A percentile compares a stretch with the other conserved stretches of the same genome.
Evolutionary conservation across 2,113 vertebrate species (phyloP).

Genomic region (Hydrolagus affinis): DNA sequence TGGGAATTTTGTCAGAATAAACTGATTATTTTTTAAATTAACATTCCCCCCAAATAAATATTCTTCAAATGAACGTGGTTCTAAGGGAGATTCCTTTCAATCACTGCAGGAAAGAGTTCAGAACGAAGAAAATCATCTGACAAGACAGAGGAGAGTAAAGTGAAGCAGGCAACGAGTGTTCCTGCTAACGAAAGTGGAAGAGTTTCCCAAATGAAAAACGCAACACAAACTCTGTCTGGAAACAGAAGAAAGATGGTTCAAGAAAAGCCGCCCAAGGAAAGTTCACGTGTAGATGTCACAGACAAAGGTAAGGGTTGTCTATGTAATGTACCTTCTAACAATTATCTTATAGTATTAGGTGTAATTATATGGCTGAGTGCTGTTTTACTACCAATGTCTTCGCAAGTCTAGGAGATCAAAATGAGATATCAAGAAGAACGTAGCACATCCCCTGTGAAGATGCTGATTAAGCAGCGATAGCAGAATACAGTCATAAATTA

Average conservation of each 20-base stretch:
- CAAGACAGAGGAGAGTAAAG: not conserved
- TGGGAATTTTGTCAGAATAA: too few species aligned
- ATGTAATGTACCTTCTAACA: not conserved
- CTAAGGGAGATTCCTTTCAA: not conserved
- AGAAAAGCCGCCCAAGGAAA: not conserved
- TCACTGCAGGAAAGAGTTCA: not conserved
- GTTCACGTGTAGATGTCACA: not conserved
- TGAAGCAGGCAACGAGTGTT: not conserved
- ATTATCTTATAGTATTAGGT: not conserved
- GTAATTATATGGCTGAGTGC: not conserved
- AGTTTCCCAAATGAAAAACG: not conserved
- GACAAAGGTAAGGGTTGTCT: not conserved
- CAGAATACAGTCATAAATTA: too few species aligned
- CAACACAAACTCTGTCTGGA: not conserved
- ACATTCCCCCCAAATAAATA: too few species aligned
- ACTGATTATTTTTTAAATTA: too few species aligned
- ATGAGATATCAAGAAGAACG: too few species aligned
- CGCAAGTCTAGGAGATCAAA: too few species aligned
- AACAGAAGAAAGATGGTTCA: not conserved
- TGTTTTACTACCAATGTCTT: too few species aligned
- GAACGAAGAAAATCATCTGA: constrained; percentile 17
- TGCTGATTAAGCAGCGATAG: too few species aligned
- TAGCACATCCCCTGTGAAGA: too few species aligned
- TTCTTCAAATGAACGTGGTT: not conserved
- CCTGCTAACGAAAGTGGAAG: not conserved